Evolutionary conservation across 2,888 invertebrate genomes (phyloP).

Genomic region (Cepaea hortensis): DNA sequence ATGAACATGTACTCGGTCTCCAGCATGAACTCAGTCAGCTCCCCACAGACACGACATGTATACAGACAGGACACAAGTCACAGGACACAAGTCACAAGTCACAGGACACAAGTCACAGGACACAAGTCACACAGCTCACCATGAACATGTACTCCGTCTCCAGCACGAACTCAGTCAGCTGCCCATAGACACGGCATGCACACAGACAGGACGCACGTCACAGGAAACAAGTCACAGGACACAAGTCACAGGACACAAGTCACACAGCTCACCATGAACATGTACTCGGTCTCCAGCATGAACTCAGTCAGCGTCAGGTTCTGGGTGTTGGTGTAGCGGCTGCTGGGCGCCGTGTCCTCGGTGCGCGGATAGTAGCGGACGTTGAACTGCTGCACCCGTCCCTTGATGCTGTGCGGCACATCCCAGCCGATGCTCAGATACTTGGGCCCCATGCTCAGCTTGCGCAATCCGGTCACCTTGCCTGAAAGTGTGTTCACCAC

Average conservation of each 20-base stretch:
- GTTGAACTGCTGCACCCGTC: constrained; percentile 84
- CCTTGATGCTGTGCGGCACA: constrained; percentile 81
- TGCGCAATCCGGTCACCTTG: constrained; percentile 87
- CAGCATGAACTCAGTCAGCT: constrained; percentile 81
- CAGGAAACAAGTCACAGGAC: no score
- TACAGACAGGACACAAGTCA: no score
- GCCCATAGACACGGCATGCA: no score
- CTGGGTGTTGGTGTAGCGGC: constrained; percentile 82
- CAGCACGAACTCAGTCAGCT: constrained; percentile 81
- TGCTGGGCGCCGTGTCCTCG: constrained; percentile 82
- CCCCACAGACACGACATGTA: no score
- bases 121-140: constrained; percentile 65
- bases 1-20: constrained; percentile 94
- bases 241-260: no score
- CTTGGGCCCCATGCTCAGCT: constrained; percentile 86
- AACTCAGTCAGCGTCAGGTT: constrained; percentile 80
- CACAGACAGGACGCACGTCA: no score
- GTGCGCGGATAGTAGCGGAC: constrained; percentile 78
- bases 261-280: constrained; percentile 82
- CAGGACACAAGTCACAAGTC: no score
- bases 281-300: constrained; percentile 91
- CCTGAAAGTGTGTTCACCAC: constrained; percentile 59
- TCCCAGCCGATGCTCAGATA: constrained; percentile 92
- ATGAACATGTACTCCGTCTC: constrained; percentile 94
- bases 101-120: no score